Evolutionary conservation across 2,113 vertebrate species (phyloP), one percentile per base, ranked within the genome.

Genomic region (Chaetorhynchus papuensis): DNA sequence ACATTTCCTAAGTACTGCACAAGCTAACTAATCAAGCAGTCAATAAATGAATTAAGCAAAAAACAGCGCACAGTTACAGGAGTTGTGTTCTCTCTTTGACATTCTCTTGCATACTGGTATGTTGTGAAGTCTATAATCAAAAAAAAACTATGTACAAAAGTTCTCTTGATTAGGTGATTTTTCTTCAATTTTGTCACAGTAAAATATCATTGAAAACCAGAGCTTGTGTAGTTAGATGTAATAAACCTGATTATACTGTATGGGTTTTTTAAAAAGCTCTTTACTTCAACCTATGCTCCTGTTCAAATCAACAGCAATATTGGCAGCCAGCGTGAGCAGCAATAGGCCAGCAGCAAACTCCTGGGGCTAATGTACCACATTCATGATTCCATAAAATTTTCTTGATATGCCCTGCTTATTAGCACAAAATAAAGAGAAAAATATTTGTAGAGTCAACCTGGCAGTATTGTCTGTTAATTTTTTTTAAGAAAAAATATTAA

Each of bases 11-110:
- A 82, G 63, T 64, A 59, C 41, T 72, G 63, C 63, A 57, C 57
- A 76, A 82, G 54, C 42, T 78, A 79, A 59, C 61, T 85, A 94
- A 94, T 95, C 84, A 89, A 91, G 70, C 33, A 74, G 45, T 80
- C 93, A 85, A 85, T 93, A 94, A 95, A 93, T 64, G 64, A 91
- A 93, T 91, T 91, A 95, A 93, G 61, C 31, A 76, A 84, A 68
- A 89, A 89, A 0, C 49, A 94, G 31, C 44, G 24, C 1, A 8
- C 31, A 66, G 71, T 89, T 69, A 31, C 42, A 26, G 41, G 33
- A 86, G 24, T 9, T 71, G 31, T 52, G 21, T 31, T 83, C 23
- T 49, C 5, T 75, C n/a, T 78, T 83, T 81, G 56, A 74, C 53
- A 3, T 69, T 33, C 11, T 52, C 42, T 91, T 65, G 44, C 30